Conservation (phyloP, 2,888 invertebrate genomes). For the Megamerina dolium region DNA sequence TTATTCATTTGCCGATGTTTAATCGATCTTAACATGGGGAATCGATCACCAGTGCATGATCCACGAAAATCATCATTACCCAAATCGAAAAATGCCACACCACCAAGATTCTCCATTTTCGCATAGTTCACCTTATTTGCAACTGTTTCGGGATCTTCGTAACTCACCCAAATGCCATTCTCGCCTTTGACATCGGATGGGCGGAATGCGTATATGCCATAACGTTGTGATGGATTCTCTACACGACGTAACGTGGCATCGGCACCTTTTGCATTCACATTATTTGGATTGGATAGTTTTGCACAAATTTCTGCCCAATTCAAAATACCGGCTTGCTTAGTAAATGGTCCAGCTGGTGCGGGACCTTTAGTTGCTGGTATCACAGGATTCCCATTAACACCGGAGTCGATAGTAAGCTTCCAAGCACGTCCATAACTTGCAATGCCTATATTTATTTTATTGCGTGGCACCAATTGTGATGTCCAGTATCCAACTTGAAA, state of each 20-base stretch:
- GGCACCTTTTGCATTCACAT: slow-evolving; percentile 55
- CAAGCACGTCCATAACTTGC: slow-evolving; percentile 70
- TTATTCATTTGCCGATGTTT: too few relatives aligned
- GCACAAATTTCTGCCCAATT: slow-evolving; percentile 76
- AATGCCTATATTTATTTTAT: slow-evolving; percentile 66
- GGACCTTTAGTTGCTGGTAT: slow-evolving; percentile 60
- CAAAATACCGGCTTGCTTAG: slow-evolving; percentile 63
- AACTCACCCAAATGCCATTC: slow-evolving; percentile 75
- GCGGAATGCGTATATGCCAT: slow-evolving; percentile 73
- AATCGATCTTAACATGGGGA: slow-evolving; percentile 69
- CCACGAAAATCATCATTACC: slow-evolving; percentile 78
- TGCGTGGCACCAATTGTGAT: slow-evolving; percentile 54
- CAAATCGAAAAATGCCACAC: slow-evolving; percentile 68
- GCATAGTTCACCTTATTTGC: slow-evolving; percentile 71
- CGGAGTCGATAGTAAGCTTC: slow-evolving; percentile 68
- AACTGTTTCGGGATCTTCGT: slow-evolving; percentile 76
- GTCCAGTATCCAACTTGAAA: slow-evolving; percentile 61
- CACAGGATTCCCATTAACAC: slow-evolving; percentile 70
- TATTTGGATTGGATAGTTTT: slow-evolving; percentile 62
- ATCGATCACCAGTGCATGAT: slow-evolving; percentile 72
- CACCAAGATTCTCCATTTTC: slow-evolving; percentile 69
- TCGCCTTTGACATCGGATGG: slow-evolving; percentile 60
- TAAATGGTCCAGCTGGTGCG: slow-evolving; percentile 66
- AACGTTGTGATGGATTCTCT: slow-evolving; percentile 73
- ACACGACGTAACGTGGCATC: slow-evolving; percentile 63